Percentiles rank a stretch among this genome's conserved stretches.
Evolutionary conservation across 2,888 invertebrate species (phyloP).

Genomic region (Dermolepida albohirtum): DNA sequence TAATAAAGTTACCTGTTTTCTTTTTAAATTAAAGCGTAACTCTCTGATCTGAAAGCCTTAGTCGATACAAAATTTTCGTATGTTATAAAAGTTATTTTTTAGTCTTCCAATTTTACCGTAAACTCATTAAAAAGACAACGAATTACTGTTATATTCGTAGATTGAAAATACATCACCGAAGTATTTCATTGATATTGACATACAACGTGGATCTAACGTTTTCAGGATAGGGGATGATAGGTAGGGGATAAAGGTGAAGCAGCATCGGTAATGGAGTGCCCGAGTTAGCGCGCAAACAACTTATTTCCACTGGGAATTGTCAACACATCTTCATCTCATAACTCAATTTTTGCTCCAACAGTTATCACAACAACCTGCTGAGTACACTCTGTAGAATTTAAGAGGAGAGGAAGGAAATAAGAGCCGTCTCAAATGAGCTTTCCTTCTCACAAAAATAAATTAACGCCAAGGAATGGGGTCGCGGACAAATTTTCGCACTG

Average conservation of each 20-base stretch:
- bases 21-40: too few relatives aligned
- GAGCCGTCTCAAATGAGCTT: conserved; percentile 28
- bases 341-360: conserved; percentile 63
- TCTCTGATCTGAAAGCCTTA: too few relatives aligned
- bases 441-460: conserved; percentile 34
- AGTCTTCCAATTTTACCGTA: background rate
- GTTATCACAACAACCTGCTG: conserved; percentile 55
- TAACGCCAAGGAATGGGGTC: conserved; percentile 13
- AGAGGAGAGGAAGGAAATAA: conserved; percentile 27
- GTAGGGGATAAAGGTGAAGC: conserved; percentile 7
- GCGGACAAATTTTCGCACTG: conserved; percentile 6
- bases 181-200: conserved; percentile 40
- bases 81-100: too few relatives aligned
- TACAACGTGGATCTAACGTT: conserved; percentile 22
- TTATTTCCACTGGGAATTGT: conserved; percentile 66
- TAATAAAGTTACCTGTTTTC: too few relatives aligned
- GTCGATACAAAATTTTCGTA: too few relatives aligned
- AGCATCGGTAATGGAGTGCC: conserved; percentile 39
- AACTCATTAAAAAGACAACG: background rate
- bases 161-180: background rate
- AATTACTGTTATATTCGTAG: background rate
- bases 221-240: conserved; percentile 6
- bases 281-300: conserved; percentile 63
- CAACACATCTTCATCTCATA: conserved; percentile 65
- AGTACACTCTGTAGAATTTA: conserved; percentile 31